Percentiles rank a stretch among this genome's conserved stretches.
Conservation (phyloP, 2,888 invertebrate species). For the Coleophora flavipennella region DNA sequence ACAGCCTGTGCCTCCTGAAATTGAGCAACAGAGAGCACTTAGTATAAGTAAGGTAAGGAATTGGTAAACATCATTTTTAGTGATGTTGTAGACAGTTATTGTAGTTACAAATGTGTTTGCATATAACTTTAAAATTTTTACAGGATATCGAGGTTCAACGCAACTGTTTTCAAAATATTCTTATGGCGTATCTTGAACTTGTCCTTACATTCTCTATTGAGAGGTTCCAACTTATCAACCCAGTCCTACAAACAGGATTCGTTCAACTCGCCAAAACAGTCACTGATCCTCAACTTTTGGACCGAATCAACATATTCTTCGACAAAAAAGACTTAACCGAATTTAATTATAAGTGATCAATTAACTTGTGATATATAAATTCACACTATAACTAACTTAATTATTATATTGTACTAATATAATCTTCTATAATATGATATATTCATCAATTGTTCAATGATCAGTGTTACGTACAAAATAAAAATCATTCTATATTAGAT, state of each 20-base stretch:
- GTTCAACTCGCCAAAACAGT: slow-evolving; percentile 58
- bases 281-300: slow-evolving; percentile 60
- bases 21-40: slow-evolving; percentile 85
- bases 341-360: slow-evolving; percentile 55
- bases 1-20: slow-evolving; percentile 84
- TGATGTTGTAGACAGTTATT: neutral
- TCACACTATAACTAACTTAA: slow-evolving; percentile 15
- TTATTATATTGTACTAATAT: no score
- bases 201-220: slow-evolving; percentile 75
- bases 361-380: slow-evolving; percentile 45
- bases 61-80: neutral
- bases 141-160: slow-evolving; percentile 90
- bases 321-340: slow-evolving; percentile 65
- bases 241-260: slow-evolving; percentile 57
- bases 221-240: slow-evolving; percentile 67
- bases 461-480: slow-evolving; percentile 57
- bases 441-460: slow-evolving; percentile 42
- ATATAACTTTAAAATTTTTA: slow-evolving; percentile 12
- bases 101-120: slow-evolving; percentile 2
- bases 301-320: slow-evolving; percentile 68
- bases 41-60: slow-evolving; percentile 84
- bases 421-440: neutral
- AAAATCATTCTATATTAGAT: slow-evolving; percentile 38
- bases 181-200: slow-evolving; percentile 88
- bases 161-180: slow-evolving; percentile 86